Evolutionary conservation across 2,113 vertebrate genomes (phyloP).

Genomic region (Picathartes gymnocephalus): DNA sequence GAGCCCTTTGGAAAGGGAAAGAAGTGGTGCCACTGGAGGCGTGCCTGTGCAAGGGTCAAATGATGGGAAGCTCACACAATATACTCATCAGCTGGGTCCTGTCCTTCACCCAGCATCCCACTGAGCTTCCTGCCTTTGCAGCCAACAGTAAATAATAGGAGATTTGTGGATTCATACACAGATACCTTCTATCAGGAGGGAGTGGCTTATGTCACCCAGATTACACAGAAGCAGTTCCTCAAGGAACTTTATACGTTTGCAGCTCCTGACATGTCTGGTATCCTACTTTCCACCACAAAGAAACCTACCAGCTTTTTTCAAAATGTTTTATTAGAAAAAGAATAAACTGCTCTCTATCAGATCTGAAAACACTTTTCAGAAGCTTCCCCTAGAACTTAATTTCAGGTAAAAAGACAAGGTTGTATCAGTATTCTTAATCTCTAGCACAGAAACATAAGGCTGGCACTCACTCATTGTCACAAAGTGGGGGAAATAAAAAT

Average conservation of each 20-base stretch:
- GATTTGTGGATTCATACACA: neutral
- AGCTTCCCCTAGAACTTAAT: neutral
- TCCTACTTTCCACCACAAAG: neutral
- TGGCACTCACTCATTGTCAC: neutral
- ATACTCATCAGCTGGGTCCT: neutral
- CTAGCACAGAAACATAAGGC: neutral
- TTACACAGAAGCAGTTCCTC: neutral
- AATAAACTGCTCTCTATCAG: neutral
- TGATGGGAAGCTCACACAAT: neutral
- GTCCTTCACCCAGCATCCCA: neutral
- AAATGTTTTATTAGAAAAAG: neutral
- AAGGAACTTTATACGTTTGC: neutral
- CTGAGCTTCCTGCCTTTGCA: neutral
- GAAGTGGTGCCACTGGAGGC: neutral
- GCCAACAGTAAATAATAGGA: neutral
- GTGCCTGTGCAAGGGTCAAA: neutral
- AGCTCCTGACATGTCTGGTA: neutral
- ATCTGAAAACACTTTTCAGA: neutral
- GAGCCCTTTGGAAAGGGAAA: neutral
- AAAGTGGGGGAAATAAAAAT: neutral
- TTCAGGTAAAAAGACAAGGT: neutral
- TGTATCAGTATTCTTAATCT: neutral
- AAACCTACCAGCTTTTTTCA: rapidly evolving
- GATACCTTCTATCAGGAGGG: neutral
- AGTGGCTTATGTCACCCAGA: neutral